Conservation (phyloP, 1,140 invertebrate species). For the Apis cerana region DNA sequence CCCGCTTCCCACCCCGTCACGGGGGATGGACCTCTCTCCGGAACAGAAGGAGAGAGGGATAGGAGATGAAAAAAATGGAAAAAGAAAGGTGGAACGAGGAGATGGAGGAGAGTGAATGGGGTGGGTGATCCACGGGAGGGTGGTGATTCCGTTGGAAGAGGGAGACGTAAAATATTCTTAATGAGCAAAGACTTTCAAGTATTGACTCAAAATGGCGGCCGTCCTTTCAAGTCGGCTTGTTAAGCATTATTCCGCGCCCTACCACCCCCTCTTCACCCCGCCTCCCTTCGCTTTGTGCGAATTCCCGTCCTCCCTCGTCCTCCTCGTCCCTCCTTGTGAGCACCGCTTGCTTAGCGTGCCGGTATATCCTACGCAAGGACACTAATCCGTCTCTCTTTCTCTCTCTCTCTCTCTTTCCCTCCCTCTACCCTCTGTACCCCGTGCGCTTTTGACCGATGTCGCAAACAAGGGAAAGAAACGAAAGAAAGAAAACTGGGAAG, state of each 20-base stretch:
- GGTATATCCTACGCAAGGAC: slow-evolving; percentile 47
- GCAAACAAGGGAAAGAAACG: slow-evolving; percentile 32
- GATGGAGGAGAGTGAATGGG: background rate
- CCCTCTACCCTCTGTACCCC: no score
- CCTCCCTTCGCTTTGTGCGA: slow-evolving; percentile 54
- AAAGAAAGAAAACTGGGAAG: slow-evolving; percentile 30
- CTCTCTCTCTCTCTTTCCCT: no score
- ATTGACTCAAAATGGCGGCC: slow-evolving; percentile 80
- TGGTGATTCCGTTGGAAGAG: slow-evolving; percentile 54
- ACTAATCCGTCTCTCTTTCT: slow-evolving; percentile 10
- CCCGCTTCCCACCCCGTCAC: slow-evolving; percentile 2
- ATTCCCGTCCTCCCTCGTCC: slow-evolving; percentile 21
- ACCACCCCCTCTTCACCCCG: slow-evolving; percentile 19
- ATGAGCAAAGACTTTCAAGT: slow-evolving; percentile 81
- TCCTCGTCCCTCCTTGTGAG: slow-evolving; percentile 12
- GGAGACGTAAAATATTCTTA: slow-evolving; percentile 79
- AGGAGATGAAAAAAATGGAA: slow-evolving; percentile 41
- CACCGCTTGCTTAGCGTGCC: slow-evolving; percentile 46
- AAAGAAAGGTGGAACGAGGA: slow-evolving; percentile 32
- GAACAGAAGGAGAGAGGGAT: slow-evolving; percentile 30
- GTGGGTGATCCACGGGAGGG: slow-evolving; percentile 43
- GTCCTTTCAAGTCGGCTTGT: slow-evolving; percentile 80
- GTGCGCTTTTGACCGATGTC: slow-evolving; percentile 27
- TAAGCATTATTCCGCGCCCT: slow-evolving; percentile 76
- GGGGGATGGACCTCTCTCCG: slow-evolving; percentile 47